phyloP scores from a whole-genome alignment of 1,140 invertebrate genomes.

The Mamestra configurata region DNA sequence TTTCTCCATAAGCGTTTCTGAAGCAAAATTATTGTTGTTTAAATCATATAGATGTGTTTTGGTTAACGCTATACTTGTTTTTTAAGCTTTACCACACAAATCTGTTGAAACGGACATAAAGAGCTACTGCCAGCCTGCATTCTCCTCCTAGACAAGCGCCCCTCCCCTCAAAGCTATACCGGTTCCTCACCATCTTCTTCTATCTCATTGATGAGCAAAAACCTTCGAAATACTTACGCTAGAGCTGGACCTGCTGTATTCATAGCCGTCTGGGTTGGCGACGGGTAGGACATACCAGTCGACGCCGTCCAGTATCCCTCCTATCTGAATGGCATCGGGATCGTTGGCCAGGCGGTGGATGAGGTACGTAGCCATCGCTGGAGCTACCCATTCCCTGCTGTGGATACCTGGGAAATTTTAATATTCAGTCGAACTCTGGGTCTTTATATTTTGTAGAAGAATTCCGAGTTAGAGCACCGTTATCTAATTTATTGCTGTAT shows the following conservation, averaged over 20 bases:
- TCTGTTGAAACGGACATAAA: too few relatives aligned
- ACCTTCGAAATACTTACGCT: slow-evolving; percentile 62
- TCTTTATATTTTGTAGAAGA: not conserved
- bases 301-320: slow-evolving; percentile 85
- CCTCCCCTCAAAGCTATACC: too few relatives aligned
- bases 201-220: not conserved
- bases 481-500: too few relatives aligned
- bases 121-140: too few relatives aligned
- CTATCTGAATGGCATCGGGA: slow-evolving; percentile 71
- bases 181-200: not conserved
- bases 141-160: too few relatives aligned
- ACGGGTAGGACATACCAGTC: slow-evolving; percentile 91
- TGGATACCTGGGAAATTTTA: slow-evolving; percentile 85
- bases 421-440: not conserved
- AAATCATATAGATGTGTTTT: not conserved
- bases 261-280: slow-evolving; percentile 90
- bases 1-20: slow-evolving; percentile 90
- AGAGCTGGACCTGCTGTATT: slow-evolving; percentile 85
- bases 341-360: slow-evolving; percentile 88
- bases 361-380: slow-evolving; percentile 90
- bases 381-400: slow-evolving; percentile 92
- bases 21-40: slow-evolving; percentile 50
- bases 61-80: too few relatives aligned
- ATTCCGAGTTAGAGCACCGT: too few relatives aligned
- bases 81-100: not conserved